phyloP scores from a whole-genome alignment of 2,797 vertebrate species.

The Thamnophis elegans region DNA sequence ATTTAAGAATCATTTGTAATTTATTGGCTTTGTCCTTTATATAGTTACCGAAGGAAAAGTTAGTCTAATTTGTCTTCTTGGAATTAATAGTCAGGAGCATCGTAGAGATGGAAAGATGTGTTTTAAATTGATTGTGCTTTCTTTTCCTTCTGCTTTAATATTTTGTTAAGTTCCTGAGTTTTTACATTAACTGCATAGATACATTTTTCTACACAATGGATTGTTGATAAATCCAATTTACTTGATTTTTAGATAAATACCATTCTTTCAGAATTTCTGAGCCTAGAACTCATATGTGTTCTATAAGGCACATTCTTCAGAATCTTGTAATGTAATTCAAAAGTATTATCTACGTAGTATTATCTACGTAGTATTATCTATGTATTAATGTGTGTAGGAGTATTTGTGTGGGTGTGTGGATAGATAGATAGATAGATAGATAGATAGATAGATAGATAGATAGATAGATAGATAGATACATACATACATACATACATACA shows the following conservation, averaged over 20 bases:
- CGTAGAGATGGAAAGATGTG: not conserved
- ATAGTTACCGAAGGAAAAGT: constrained; percentile 31
- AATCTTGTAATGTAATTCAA: not conserved
- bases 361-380: not conserved
- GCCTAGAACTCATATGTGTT: not conserved
- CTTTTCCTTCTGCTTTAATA: not conserved
- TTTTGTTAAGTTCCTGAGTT: constrained; percentile 4
- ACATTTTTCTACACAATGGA: not conserved
- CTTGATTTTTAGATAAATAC: not conserved
- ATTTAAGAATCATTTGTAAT: constrained; percentile 50
- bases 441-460: too few relatives aligned
- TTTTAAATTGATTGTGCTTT: constrained; percentile 12
- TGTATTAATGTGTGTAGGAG: not conserved
- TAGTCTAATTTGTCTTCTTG: constrained; percentile 34
- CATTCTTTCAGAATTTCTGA: not conserved
- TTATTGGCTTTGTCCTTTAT: constrained; percentile 49
- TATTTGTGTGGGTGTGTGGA: too few relatives aligned
- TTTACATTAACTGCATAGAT: not conserved
- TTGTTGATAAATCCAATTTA: not conserved
- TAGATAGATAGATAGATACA: too few relatives aligned
- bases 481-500: accelerated
- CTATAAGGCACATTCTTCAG: not conserved
- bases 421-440: too few relatives aligned
- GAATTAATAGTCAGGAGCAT: constrained; percentile 33
- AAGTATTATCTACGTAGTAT: not conserved